Base-by-base conservation (phyloP, 2,888 invertebrate genomes). In the Antitype chi region DNA sequence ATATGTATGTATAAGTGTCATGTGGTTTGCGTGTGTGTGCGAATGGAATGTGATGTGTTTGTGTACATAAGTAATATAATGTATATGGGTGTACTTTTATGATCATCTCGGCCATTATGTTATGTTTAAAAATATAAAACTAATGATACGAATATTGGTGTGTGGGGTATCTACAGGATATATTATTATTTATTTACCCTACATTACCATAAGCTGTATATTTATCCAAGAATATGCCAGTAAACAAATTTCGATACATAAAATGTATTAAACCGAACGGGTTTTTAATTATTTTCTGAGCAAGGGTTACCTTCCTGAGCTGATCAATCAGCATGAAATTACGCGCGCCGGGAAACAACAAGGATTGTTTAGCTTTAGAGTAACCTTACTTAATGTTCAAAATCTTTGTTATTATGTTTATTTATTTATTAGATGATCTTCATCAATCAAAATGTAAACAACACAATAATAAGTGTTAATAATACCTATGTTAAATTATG, bases 271-370 rank as follows among this genome's bases (percentile, higher is more conserved):
- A 25, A 43, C 13, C 49, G 20, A 17, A 15, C 32, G 20, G 32
- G 23, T 75, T 47, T 47, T 38, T 38, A 59, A 67, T 63, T 49
- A 63, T 53, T 73, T 57, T 64, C 23, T 68, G 43, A 57, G n/a
- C n/a, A 23, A 72, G 20, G 28, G n/a, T 32, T 71, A 38, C 13
- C 55, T 38, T 38, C 15, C 43, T 49, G 13, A 38, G 59, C 11
- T 25, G 43, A 28, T 74, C 49, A 2, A 49, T 38, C 28, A 55
- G 53, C 28, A 17, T 32, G 32, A 32, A 75, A 64, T 53, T 47
- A 47, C 28, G n/a, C 43, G 20, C 17, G 17, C 25, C 57, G 17
- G 9, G 17, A 43, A 60, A 20, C 17, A 64, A 59, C 25, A 38
- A n/a, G 5, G 9, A 38, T 52, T 59, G 23, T 74, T 55, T 20